Percentiles rank a stretch among this genome's conserved stretches.
Evolutionary conservation across 2,888 invertebrate genomes (phyloP).

Genomic region (Phalera bucephala): DNA sequence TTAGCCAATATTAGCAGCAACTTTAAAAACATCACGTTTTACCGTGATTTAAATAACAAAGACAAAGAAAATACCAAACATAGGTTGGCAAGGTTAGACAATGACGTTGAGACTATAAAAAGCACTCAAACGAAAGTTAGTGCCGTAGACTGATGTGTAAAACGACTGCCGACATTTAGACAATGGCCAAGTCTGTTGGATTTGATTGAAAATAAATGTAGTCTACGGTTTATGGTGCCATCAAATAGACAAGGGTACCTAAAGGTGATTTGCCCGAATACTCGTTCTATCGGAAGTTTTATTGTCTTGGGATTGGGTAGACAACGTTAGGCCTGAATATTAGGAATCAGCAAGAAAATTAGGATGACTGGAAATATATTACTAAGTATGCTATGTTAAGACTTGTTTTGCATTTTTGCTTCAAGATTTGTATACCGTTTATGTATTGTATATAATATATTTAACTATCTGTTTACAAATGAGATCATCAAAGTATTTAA

Average conservation of each 20-base stretch:
- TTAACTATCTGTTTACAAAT: too few relatives aligned
- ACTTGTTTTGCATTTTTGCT: too few relatives aligned
- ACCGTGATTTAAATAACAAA: too few relatives aligned
- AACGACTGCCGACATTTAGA: conserved; percentile 9
- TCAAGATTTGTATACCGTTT: too few relatives aligned
- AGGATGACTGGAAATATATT: too few relatives aligned
- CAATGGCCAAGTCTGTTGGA: conserved; percentile 3
- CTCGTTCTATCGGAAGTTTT: background rate
- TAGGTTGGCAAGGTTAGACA: background rate
- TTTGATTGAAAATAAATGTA: background rate
- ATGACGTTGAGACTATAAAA: conserved; percentile 10
- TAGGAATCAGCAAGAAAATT: too few relatives aligned
- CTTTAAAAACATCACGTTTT: too few relatives aligned
- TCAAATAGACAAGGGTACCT: background rate
- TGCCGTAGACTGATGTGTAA: conserved; percentile 16
- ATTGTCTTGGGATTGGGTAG: background rate
- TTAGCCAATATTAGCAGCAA: too few relatives aligned
- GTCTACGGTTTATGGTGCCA: conserved; percentile 8
- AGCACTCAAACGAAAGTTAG: conserved; percentile 16
- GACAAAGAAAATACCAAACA: too few relatives aligned
- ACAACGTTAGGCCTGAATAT: background rate
- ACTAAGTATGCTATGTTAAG: too few relatives aligned
- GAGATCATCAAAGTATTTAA: too few relatives aligned
- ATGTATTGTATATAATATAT: too few relatives aligned
- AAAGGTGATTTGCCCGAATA: background rate